phyloP scores from a whole-genome alignment of 2,888 invertebrate genomes.

The Crioceris asparagi region DNA sequence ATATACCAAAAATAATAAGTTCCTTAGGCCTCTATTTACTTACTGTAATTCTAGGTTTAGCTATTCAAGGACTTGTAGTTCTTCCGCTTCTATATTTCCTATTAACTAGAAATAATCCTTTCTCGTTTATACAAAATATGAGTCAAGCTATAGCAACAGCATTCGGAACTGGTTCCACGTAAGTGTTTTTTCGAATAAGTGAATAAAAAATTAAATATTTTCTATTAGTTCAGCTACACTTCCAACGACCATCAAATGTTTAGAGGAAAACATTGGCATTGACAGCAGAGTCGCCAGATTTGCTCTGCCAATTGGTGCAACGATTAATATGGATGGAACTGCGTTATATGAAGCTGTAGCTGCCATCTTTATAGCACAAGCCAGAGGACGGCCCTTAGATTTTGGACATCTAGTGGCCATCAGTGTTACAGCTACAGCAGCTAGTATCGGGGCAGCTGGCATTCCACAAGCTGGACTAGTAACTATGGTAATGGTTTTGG shows the following conservation, averaged over 20 bases:
- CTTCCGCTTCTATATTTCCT: conserved; percentile 56
- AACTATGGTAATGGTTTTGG: conserved; percentile 67
- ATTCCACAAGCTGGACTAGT: conserved; percentile 69
- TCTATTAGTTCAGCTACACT: conserved; percentile 53
- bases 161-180: conserved; percentile 69
- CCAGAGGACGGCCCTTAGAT: conserved; percentile 46
- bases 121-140: conserved; percentile 47
- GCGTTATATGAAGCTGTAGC: conserved; percentile 77
- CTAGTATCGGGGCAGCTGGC: conserved; percentile 71
- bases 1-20: conserved; percentile 49
- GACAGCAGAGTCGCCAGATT: conserved; percentile 65
- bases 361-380: conserved; percentile 72
- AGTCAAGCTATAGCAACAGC: conserved; percentile 59
- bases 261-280: conserved; percentile 38
- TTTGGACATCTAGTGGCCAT: conserved; percentile 62
- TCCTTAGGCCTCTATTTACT: conserved; percentile 61
- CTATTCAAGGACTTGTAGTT: conserved; percentile 58
- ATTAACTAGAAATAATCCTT: conserved; percentile 51
- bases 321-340: conserved; percentile 76
- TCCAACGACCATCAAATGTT: conserved; percentile 63
- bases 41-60: conserved; percentile 56
- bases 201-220: not conserved
- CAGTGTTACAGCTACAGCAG: conserved; percentile 69
- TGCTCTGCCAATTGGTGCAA: conserved; percentile 70
- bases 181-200: conserved; percentile 11